A percentile compares a stretch with the other conserved stretches of the same genome.
phyloP scores from a whole-genome alignment of 2,888 invertebrate genomes.

The Mycalesis mineus region DNA sequence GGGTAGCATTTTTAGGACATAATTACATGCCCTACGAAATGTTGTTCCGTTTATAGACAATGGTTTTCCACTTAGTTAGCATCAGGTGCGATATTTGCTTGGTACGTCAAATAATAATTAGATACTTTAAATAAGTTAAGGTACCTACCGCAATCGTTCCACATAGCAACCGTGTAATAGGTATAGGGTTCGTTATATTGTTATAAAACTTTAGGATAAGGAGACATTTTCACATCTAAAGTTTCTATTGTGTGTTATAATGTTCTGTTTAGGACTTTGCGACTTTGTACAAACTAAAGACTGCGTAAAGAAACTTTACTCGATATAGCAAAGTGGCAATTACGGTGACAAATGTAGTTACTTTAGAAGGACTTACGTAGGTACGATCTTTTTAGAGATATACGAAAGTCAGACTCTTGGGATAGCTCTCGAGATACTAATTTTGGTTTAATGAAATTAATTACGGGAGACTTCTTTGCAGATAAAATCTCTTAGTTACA shows the following conservation, averaged over 20 bases:
- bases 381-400: conserved; percentile 7
- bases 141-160: too few species aligned
- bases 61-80: too few species aligned
- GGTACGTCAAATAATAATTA: too few species aligned
- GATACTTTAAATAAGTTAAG: too few species aligned
- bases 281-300: conserved; percentile 35
- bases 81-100: too few species aligned
- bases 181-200: neutral
- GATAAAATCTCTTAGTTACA: neutral
- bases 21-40: too few species aligned
- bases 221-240: conserved; percentile 37
- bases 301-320: conserved; percentile 41
- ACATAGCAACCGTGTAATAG: too few species aligned
- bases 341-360: conserved; percentile 40
- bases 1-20: too few species aligned
- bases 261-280: conserved; percentile 7
- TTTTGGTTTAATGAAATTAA: neutral
- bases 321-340: conserved; percentile 46
- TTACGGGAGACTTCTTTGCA: neutral
- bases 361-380: conserved; percentile 20
- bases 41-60: too few species aligned
- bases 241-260: neutral
- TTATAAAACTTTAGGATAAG: conserved; percentile 26
- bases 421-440: neutral
- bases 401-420: neutral